Conservation (phyloP, 2,797 vertebrate genomes). For the Valencia hispanica region DNA sequence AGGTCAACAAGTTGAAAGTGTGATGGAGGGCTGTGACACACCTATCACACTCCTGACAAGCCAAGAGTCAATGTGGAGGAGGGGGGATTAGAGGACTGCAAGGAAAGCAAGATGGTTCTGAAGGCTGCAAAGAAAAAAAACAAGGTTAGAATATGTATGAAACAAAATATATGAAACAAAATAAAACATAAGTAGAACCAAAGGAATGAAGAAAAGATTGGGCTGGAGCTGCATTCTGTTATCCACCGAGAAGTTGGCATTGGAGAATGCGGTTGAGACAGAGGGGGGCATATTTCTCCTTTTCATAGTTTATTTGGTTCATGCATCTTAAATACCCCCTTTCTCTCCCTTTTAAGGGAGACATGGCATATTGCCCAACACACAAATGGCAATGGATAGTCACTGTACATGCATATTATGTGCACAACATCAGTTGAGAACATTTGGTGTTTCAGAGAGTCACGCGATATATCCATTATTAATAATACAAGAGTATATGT, state of each 20-base stretch:
- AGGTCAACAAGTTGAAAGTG: constrained; percentile 78
- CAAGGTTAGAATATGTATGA: constrained; percentile 18
- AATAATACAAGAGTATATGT: constrained; percentile 34
- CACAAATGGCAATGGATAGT: constrained; percentile 11
- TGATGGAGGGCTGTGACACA: constrained; percentile 75
- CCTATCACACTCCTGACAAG: constrained; percentile 73
- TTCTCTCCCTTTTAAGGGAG: constrained; percentile 25
- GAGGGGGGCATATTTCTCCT: constrained; percentile 58
- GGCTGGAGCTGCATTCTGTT: constrained; percentile 52
- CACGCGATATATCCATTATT: constrained; percentile 49
- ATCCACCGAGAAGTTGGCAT: constrained; percentile 57
- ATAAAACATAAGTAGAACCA: constrained; percentile 57
- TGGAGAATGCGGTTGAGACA: constrained; percentile 17
- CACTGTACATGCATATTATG: neutral
- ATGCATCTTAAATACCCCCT: constrained; percentile 65
- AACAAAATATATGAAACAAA: constrained; percentile 52
- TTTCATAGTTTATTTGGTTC: constrained; percentile 75
- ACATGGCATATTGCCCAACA: constrained; percentile 42
- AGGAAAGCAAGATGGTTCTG: neutral
- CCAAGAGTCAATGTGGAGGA: constrained; percentile 37
- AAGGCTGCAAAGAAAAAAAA: constrained; percentile 51
- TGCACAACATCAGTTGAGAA: neutral
- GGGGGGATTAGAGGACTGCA: constrained; percentile 5
- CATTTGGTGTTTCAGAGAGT: constrained; percentile 43
- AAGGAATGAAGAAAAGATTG: constrained; percentile 56